Evolutionary conservation across 2,113 vertebrate genomes (phyloP), one percentile per base, ranked within the genome.

Genomic region (Tenrec ecaudatus): DNA sequence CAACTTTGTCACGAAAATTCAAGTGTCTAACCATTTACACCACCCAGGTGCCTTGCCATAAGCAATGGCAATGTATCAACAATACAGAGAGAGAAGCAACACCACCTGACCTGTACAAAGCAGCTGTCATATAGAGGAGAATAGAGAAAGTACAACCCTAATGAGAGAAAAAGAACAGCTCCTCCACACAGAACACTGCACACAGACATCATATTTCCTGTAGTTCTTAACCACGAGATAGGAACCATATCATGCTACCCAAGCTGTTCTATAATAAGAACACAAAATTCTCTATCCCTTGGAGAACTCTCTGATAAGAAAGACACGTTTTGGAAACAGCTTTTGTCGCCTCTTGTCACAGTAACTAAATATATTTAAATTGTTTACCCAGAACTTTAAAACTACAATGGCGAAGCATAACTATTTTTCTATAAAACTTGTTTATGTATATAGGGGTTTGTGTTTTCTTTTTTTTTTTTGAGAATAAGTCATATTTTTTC

Each of bases 401-500:
- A 95, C 14, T 47, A 20, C 12, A 81, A 69, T 80, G 22, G 81
- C 19, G 22, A 29, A 80, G 76, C 22, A 88, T 89, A 89, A 92
- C 58, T 1, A 9, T 87, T 82, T 53, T 76, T 81, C 23, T 78
- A 19, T 27, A 66, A 2, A 33, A 47, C 29, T 86, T 84, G 22
- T 87, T 33, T 71, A 31, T 66, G 80, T 84, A n/a, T 76, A 6
- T 29, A 57, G 43, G 47, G 47, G 47, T 53, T 53, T 10, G 47
- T 53, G 12, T 53, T 5, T n/a, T 47, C 43, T 47, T 10, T 10
- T 17, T 90, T 90, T 64, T 91, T 60, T 80, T 43, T 88, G 58
- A 93, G 90, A 96, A 78, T 60, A 68, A 90, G 19, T 27, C 53
- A 81, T 16, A 16, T 87, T 77, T 64, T 94, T 38, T 81, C 84